Evolutionary conservation across 2,113 vertebrate species (phyloP), one percentile per base, ranked within the genome.

Genomic region (Microcebus jonahi): DNA sequence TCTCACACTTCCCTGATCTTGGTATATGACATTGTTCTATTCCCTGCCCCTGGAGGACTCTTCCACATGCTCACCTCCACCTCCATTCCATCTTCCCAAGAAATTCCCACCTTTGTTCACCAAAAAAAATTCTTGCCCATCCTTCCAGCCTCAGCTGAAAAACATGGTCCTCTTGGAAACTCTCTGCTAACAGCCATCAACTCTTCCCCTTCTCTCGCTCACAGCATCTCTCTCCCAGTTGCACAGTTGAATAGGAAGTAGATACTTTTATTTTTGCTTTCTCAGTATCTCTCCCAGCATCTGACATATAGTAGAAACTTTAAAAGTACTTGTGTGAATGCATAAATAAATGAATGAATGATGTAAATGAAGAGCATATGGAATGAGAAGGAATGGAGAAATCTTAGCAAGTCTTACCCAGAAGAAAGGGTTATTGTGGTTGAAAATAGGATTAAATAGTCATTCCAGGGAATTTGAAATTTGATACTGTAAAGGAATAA

Each of bases 401-500:
- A 42, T 82, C 65, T 59, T 71, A 76, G 48, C n/a, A 68, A 83
- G 18, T 76, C 63, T 77, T 88, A 88, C 6, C 23, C n/a, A 84
- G 50, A 85, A 59, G 23, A 89, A 29, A 88, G 50, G 55, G 36
- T 80, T 79, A 79, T 67, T 83, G 9, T 94, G 42, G 18, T 57
- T 36, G 71, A 96, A 95, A 94, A 75, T 80, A 68, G 77, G 55
- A 92, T 84, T 61, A 73, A 73, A 67, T 42, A 76, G 65, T 73
- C 85, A 70, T 53, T 67, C 36, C 48, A 73, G 36, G 42, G 45
- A 81, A 67, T 34, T 94, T 88, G 73, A 88, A 80, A 87, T 76
- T 91, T 77, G 42, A 93, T 96, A 6, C 80, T 88, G 21, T 86
- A 67, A 90, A 83, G 27, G 27, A 91, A 18, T 82, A 80, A 94